phyloP scores from a whole-genome alignment of 2,888 invertebrate species.

The Clepsis dumicolana region DNA sequence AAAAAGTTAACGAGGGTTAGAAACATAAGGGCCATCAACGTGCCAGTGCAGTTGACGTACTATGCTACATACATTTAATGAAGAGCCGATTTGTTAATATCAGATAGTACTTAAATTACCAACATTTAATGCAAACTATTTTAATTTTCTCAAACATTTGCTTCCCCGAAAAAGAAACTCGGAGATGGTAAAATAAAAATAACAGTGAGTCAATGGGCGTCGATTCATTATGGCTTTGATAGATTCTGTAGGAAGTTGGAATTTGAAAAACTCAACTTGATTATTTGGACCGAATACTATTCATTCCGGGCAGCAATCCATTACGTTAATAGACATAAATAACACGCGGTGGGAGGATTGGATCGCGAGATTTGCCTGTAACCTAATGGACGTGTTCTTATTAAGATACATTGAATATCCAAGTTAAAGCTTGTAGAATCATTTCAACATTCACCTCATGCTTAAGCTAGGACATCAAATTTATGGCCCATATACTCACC shows the following conservation, averaged over 20 bases:
- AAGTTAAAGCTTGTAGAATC: slow-evolving; percentile 13
- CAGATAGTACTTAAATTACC: no score
- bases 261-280: slow-evolving; percentile 21
- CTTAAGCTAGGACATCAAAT: slow-evolving; percentile 22
- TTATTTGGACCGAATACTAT: slow-evolving; percentile 35
- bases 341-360: slow-evolving; percentile 39
- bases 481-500: slow-evolving; percentile 41
- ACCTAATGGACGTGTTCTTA: slow-evolving; percentile 40
- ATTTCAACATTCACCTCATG: slow-evolving; percentile 5
- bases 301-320: slow-evolving; percentile 32
- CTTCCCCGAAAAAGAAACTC: not conserved
- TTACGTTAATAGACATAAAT: slow-evolving; percentile 39
- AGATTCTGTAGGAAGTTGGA: slow-evolving; percentile 11
- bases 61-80: not conserved
- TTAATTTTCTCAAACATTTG: not conserved
- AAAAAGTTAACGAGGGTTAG: slow-evolving; percentile 74
- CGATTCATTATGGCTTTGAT: not conserved
- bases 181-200: not conserved
- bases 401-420: slow-evolving; percentile 39
- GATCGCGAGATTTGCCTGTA: slow-evolving; percentile 29
- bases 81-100: not conserved
- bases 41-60: slow-evolving; percentile 23
- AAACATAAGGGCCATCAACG: slow-evolving; percentile 50
- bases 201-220: not conserved
- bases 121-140: no score